These are phyloP conservation scores for Pristionchus mayeri DNA, from an alignment of 2,888 invertebrate genomes.

Conservation along the genomic window DNA sequence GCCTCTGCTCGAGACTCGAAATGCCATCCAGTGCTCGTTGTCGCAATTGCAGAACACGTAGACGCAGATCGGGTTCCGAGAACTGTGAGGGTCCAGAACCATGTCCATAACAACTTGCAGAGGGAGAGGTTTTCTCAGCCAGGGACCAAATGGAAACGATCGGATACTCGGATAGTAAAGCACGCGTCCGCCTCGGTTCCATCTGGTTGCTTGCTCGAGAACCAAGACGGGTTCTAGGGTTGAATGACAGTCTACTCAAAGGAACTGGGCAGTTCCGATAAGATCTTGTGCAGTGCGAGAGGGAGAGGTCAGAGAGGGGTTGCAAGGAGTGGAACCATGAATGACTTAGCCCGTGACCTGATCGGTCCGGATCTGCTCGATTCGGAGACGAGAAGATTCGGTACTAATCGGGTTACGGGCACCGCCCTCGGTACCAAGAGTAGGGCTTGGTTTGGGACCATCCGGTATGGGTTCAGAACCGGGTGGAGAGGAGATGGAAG, in stretches of 20 bases:
- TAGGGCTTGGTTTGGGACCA: neutral
- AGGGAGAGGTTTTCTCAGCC: neutral
- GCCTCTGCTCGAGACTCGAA: neutral
- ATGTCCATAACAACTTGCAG: too few species aligned
- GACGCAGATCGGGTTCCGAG: slow-evolving; percentile 14
- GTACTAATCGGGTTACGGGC: slow-evolving; percentile 27
- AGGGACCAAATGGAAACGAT: neutral
- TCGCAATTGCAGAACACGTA: neutral
- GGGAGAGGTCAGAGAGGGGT: neutral
- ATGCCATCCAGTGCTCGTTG: neutral
- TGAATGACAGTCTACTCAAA: neutral
- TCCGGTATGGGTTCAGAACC: too few species aligned
- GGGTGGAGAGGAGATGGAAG: too few species aligned
- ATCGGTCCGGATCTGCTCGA: neutral
- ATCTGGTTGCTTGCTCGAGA: slow-evolving; percentile 4
- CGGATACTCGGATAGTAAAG: neutral
- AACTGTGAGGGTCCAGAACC: neutral
- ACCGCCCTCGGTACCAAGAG: neutral
- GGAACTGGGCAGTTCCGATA: neutral
- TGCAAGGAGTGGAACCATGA: neutral
- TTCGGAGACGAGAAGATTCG: neutral
- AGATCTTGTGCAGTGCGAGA: neutral
- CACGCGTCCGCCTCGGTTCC: neutral
- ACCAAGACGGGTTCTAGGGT: neutral
- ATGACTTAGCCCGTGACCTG: neutral